Evolutionary conservation across 2,888 invertebrate species (phyloP), one percentile per base, ranked within the genome.

Genomic region (Cheilosia urbana): DNA sequence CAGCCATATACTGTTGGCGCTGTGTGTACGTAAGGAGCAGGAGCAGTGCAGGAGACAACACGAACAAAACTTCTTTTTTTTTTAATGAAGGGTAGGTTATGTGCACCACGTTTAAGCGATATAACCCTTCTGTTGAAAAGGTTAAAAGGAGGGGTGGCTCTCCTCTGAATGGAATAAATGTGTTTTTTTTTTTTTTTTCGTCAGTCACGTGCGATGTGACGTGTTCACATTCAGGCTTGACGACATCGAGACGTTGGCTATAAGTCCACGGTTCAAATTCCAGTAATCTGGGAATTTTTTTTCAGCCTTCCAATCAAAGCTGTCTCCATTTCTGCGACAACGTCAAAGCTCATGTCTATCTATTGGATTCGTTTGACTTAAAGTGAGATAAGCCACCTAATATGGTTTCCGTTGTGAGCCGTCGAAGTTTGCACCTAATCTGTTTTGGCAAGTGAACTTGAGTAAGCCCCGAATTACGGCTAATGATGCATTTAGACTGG

Each of bases 91-190:
- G 30, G 15, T 47, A 47, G 42, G 30, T 34, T 9, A 4, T 9
- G 60, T 11, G 55, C 24, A 42, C 42, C 78, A 72, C 77, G 58
- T 77, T 77, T 77, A 66, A 77, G 47, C 60, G 82, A 65, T 66
- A 65, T 82, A 77, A 77, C 71, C 65, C 58, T 71, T 71, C 17
- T 21, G 34, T 30, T 21, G 60, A 37, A 37, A 53, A 40, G 47
- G 42, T 62, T 42, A n/a, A 63, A 37, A 24, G 27, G 4, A 21
- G 15, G 34, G n/a, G 13, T 13, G 4, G 4, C 37, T 37, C 37
- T 37, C 11, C 3, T 37, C 37, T 13, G 13, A 24, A 24, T 24
- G 37, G 4, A 13, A 51, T 11, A 65, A 37, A n/a, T 27, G 40
- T 21, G 17, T 17, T 17, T 13, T 19, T 63, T 47, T 27, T 21